Base-by-base conservation (phyloP, 2,888 invertebrate species). In the Anodontia alba region DNA sequence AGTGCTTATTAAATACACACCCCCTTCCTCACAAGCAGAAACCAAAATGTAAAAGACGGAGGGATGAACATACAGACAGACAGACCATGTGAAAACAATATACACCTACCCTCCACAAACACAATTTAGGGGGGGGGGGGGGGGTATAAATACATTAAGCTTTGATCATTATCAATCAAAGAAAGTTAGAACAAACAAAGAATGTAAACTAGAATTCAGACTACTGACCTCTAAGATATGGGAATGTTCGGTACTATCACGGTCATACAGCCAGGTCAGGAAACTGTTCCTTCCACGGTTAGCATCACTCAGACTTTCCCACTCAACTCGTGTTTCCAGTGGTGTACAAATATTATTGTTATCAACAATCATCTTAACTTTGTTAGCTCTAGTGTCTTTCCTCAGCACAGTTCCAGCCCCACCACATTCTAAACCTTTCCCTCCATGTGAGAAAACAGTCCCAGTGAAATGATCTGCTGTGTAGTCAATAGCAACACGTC, bases 191-290 rank as follows among this genome's bases (percentile, higher is more conserved):
- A 8, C 5, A 38, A 38, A 38, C 38, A 38, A 38, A 38, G 12
- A 38, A 38, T 12, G 12, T 12, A 38, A 38, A 38, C 38, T 8
- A 38, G 38, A 38, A 38, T 8, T n/a, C n/a, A 38, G 12, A 20
- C 51, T 26, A 26, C 54, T 26, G 49, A 81, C 84, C 75, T 73
- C 78, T 74, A 85, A 82, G 8, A 20, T 62, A 62, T 82, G 82
- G 36, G 67, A 29, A 71, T 80, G 80, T 1, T 73, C 51, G 0
- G 42, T 43, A 10, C 69, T 68, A 43, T 82, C 80, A 29, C 29
- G 31, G 78, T 91, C 91, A 76, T 87, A 89, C 29, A 91, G 73
- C 87, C 88, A 91, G 1, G 91, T 91, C 57, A 80, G 81, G 81
- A 87, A 91, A 67, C 90, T 89, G 67, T 89, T 83, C 49, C 87